A percentile compares a stretch with the other conserved stretches of the same genome.
These are phyloP conservation scores for Misgurnus anguillicaudatus DNA, from an alignment of 2,113 vertebrate genomes.

Conservation along the genomic window DNA sequence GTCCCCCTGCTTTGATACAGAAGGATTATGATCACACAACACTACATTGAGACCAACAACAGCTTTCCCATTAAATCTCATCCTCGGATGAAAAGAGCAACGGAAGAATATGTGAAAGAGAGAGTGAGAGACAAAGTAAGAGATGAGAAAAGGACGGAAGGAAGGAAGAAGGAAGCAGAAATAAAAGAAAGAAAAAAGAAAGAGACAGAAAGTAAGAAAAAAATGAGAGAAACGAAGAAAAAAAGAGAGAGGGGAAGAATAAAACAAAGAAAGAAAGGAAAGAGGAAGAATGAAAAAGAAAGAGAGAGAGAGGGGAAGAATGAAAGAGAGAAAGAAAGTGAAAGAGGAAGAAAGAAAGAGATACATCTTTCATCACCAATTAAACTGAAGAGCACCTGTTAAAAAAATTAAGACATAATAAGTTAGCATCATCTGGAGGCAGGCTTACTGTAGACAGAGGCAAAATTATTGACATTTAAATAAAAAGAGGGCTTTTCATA, in stretches of 20 bases:
- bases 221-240: too few species aligned
- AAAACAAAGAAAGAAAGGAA: not conserved
- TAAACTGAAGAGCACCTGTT: conserved; percentile 35
- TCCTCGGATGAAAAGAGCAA: not conserved
- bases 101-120: not conserved
- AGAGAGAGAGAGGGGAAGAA: not conserved
- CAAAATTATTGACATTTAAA: not conserved
- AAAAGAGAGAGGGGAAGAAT: not conserved
- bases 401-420: conserved; percentile 24
- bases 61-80: conserved; percentile 6
- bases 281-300: not conserved
- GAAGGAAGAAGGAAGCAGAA: not conserved
- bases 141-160: not conserved
- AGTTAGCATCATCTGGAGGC: conserved; percentile 33
- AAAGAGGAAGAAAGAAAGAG: not conserved
- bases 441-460: conserved; percentile 37
- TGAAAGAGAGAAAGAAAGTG: not conserved
- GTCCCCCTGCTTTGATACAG: conserved; percentile 73
- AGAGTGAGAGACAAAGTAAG: not conserved
- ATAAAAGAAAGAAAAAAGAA: not conserved
- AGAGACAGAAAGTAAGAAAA: not conserved
- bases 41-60: conserved; percentile 35
- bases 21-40: conserved; percentile 64
- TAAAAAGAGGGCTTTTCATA: conserved; percentile 39
- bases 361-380: not conserved